Base-by-base conservation (phyloP, 2,888 invertebrate genomes). In the Silvanus unidentatus region DNA sequence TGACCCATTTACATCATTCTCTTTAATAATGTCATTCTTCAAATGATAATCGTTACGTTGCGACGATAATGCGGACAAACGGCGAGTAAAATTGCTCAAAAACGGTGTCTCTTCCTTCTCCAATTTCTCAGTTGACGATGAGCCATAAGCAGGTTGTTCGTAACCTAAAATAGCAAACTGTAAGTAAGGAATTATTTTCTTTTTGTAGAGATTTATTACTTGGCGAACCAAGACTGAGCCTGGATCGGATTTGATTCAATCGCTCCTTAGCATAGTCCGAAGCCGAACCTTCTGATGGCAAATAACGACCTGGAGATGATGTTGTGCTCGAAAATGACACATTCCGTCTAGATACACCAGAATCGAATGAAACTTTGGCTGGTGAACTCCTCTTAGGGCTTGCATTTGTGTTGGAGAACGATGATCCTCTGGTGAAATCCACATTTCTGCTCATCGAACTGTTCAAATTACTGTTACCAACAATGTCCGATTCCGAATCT, bases 51-150 rank as follows among this genome's bases (percentile, higher is more conserved):
- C 63, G 9, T 49, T 45, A 37, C 58, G 65, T 16, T 58, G 61
- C 2, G 58, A 42, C 2, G 62, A 63, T 36, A 70, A 40, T 40
- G 66, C 66, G 10, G 80, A 77, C 47, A 84, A 65, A 47, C 82
- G 76, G 46, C 78, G 74, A 0, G 84, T 84, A 56, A 85, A 86
- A 60, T 81, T 84, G 59, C 83, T 84, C 59, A 84, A 71, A 67
- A 81, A 85, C 42, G 84, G 84, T 55, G 83, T 81, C 62, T 84
- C 81, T 48, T 77, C 76, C 63, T 78, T 59, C 2, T 63, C 60
- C 2, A 16, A 30, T 32, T 32, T 32, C 10, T 32, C 32, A 15
- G 50, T 27, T 43, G 55, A 8, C 4, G 58, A 35, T 1, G 58
- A 48, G 0, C 50, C 42, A 16, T 54, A 61, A 1, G 55, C 37